These are phyloP conservation scores for Leptoclinus maculatus DNA, from an alignment of 2,797 vertebrate genomes.

Conservation along the genomic window DNA sequence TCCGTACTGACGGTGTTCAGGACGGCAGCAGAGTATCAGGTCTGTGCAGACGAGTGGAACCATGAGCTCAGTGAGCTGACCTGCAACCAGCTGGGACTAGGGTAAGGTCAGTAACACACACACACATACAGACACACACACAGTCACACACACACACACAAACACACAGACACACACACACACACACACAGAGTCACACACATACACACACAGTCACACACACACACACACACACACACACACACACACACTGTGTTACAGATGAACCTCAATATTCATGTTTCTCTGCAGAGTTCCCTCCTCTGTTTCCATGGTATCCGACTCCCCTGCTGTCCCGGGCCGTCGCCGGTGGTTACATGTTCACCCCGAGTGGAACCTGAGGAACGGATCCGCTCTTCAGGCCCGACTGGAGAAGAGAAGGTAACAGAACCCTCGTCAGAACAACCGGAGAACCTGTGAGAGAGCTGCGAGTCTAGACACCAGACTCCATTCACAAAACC, in stretches of 20 bases:
- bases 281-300: conserved; percentile 72
- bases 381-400: conserved; percentile 87
- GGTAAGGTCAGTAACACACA: conserved; percentile 94
- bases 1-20: conserved; percentile 86
- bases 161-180: conserved; percentile 43
- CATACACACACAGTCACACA: conserved; percentile 42
- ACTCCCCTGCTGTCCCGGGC: conserved; percentile 68
- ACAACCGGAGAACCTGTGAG: too few species aligned
- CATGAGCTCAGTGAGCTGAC: conserved; percentile 88
- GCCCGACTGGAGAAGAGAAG: conserved; percentile 87
- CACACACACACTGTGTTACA: conserved; percentile 3
- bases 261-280: not conserved
- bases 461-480: too few species aligned
- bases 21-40: conserved; percentile 86
- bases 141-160: conserved; percentile 27
- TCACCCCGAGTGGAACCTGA: conserved; percentile 84
- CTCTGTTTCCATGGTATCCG: conserved; percentile 78
- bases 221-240: conserved; percentile 28
- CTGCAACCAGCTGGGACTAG: conserved; percentile 95
- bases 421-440: conserved; percentile 64
- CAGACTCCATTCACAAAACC: too few species aligned
- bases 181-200: conserved; percentile 71
- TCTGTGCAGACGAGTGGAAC: conserved; percentile 94
- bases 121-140: conserved; percentile 35
- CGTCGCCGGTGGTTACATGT: conserved; percentile 89